Percentiles rank a stretch among this genome's conserved stretches.
These are phyloP conservation scores for Megalonaias nervosa DNA, from an alignment of 1,140 invertebrate genomes.

Conservation along the genomic window DNA sequence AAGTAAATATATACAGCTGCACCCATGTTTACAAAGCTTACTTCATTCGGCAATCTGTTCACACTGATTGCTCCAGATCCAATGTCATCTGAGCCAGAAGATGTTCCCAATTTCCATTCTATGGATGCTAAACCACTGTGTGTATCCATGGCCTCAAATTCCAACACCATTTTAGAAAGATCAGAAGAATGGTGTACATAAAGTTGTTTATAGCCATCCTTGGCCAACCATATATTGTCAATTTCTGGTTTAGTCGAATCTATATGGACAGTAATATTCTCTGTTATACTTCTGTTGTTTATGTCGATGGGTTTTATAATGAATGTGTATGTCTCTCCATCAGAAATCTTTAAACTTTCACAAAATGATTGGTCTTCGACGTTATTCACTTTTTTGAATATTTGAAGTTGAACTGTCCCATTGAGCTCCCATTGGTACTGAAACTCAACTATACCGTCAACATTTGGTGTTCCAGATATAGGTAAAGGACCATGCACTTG, in stretches of 20 bases:
- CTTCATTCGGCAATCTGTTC: too few species aligned
- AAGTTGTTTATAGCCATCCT: conserved; percentile 24
- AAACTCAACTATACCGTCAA: conserved; percentile 38
- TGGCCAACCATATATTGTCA: conserved; percentile 25
- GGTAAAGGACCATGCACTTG: conserved; percentile 39
- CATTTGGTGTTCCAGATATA: conserved; percentile 43
- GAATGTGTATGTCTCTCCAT: conserved; percentile 44
- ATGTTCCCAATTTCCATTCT: conserved; percentile 28
- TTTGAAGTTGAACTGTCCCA: not conserved
- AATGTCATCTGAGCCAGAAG: not conserved
- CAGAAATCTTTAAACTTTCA: conserved; percentile 2
- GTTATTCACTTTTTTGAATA: conserved; percentile 4
- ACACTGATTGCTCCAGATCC: too few species aligned
- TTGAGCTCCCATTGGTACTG: conserved; percentile 2
- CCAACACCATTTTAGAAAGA: conserved; percentile 44
- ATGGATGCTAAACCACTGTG: conserved; percentile 46
- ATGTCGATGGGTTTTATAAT: conserved; percentile 37
- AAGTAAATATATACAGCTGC: too few species aligned
- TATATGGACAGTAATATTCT: conserved; percentile 35
- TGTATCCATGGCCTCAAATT: conserved; percentile 43
- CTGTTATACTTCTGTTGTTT: conserved; percentile 22
- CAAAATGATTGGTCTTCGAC: conserved; percentile 26
- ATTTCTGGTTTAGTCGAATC: conserved; percentile 40
- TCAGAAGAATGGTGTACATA: conserved; percentile 45
- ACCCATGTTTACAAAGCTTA: too few species aligned